phyloP scores from a whole-genome alignment of 2,888 invertebrate species.

The Pyrochroa serraticornis region DNA sequence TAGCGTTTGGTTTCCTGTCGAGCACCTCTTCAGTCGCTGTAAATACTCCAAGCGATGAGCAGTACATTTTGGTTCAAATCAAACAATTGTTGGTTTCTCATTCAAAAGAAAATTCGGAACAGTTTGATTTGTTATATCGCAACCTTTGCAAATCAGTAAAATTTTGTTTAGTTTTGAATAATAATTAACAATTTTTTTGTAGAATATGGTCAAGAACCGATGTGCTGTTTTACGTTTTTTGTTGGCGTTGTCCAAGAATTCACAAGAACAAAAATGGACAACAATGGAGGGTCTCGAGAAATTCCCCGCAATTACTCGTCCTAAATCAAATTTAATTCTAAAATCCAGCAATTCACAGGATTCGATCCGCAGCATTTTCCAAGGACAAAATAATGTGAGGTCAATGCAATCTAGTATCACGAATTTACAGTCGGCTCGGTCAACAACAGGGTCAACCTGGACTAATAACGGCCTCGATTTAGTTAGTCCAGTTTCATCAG shows the following conservation, averaged over 20 bases:
- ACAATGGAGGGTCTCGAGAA: slow-evolving; percentile 42
- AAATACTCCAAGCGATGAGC: slow-evolving; percentile 42
- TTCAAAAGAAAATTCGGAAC: slow-evolving; percentile 45
- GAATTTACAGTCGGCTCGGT: neutral
- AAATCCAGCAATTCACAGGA: slow-evolving; percentile 43
- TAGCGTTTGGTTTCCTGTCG: slow-evolving; percentile 44
- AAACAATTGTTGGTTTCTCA: slow-evolving; percentile 38
- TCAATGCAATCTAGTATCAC: slow-evolving; percentile 23
- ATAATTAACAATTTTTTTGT: slow-evolving; percentile 30
- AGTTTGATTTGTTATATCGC: slow-evolving; percentile 51
- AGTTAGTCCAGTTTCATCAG: too few relatives aligned
- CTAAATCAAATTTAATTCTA: slow-evolving; percentile 39
- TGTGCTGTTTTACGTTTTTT: slow-evolving; percentile 48
- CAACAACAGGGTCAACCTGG: slow-evolving; percentile 2
- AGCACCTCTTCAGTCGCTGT: slow-evolving; percentile 27
- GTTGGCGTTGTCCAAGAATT: slow-evolving; percentile 40
- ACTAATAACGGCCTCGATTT: neutral
- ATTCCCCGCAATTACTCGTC: slow-evolving; percentile 31
- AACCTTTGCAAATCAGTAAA: slow-evolving; percentile 51
- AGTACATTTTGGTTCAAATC: slow-evolving; percentile 45
- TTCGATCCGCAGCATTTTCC: slow-evolving; percentile 44
- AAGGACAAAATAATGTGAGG: slow-evolving; percentile 30
- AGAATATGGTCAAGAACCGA: slow-evolving; percentile 49
- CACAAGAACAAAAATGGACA: slow-evolving; percentile 30
- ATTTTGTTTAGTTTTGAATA: slow-evolving; percentile 1